Conservation (phyloP, 2,113 vertebrate genomes). For the Sturnus vulgaris region DNA sequence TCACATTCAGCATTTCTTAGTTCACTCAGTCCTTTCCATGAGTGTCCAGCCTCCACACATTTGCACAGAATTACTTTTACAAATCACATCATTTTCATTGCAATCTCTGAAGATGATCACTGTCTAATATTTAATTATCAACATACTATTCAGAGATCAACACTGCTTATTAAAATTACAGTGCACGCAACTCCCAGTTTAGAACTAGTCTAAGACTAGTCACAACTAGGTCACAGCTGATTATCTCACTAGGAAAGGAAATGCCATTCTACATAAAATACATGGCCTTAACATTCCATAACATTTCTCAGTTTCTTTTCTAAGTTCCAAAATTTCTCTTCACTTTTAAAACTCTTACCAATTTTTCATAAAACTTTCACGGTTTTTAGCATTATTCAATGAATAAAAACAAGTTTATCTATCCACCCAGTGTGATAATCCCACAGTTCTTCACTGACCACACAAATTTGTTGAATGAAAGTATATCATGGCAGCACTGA, state of each 20-base stretch:
- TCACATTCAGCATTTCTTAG: neutral
- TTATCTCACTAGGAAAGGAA: neutral
- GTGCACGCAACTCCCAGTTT: neutral
- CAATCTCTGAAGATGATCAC: neutral
- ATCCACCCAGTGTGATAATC: neutral
- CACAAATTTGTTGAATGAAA: neutral
- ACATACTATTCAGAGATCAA: neutral
- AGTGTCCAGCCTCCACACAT: neutral
- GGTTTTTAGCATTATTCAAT: neutral
- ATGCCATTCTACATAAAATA: neutral
- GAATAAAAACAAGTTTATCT: neutral
- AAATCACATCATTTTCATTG: neutral
- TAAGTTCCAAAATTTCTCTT: neutral
- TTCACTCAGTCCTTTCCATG: neutral
- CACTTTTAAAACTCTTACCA: neutral
- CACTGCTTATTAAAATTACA: neutral
- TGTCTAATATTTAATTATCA: neutral
- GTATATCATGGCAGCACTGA: neutral
- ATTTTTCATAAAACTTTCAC: neutral
- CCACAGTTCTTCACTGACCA: neutral
- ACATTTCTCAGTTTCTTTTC: neutral
- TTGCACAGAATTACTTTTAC: neutral
- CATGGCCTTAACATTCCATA: neutral
- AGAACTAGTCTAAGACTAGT: neutral
- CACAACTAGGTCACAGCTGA: neutral